Conservation (phyloP, 2,113 vertebrate species). For the Hippopotamus amphibius region DNA sequence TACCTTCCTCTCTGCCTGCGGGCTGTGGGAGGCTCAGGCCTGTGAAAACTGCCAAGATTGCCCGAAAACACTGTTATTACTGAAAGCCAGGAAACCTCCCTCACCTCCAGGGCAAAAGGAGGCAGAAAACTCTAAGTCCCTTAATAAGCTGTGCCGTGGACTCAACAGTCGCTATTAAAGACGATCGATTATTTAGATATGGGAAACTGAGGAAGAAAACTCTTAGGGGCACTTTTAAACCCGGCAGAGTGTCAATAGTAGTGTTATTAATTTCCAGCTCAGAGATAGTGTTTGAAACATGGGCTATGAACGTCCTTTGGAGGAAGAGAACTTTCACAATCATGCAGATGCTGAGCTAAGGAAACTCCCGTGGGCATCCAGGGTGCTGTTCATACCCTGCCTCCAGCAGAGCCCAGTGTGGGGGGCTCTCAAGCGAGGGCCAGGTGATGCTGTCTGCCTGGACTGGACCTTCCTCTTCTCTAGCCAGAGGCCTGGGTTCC, state of each 20-base stretch:
- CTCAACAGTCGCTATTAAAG: slow-evolving; percentile 62
- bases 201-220: slow-evolving; percentile 6
- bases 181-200: slow-evolving; percentile 67
- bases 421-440: neutral
- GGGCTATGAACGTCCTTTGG: slow-evolving; percentile 28
- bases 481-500: neutral
- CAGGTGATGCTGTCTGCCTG: neutral
- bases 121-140: slow-evolving; percentile 59
- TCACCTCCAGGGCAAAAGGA: slow-evolving; percentile 62
- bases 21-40: neutral
- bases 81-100: slow-evolving; percentile 7
- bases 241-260: neutral
- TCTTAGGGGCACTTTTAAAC: slow-evolving; percentile 57
- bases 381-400: neutral
- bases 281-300: slow-evolving; percentile 37
- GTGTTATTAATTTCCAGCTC: slow-evolving; percentile 70
- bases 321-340: neutral
- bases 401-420: neutral
- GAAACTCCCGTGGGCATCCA: neutral
- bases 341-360: slow-evolving; percentile 28
- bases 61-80: slow-evolving; percentile 16
- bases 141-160: slow-evolving; percentile 75
- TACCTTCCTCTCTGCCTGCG: neutral
- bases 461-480: neutral
- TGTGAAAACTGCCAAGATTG: neutral